Evolutionary conservation across 2,888 invertebrate species (phyloP).

Genomic region (Callimorpha dominula): DNA sequence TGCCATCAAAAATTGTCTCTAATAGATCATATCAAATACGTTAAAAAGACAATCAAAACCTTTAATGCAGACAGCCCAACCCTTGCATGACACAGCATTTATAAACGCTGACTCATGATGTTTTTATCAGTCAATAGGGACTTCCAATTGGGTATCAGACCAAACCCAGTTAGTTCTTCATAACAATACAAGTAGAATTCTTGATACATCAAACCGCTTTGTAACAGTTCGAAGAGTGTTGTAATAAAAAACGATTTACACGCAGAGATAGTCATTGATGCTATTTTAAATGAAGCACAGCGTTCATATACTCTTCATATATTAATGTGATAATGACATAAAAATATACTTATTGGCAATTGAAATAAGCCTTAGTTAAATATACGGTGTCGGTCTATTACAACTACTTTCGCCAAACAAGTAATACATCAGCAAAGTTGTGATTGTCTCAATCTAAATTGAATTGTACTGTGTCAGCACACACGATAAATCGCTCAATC

Average conservation of each 20-base stretch:
- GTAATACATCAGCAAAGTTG: not conserved
- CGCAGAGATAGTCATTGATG: too few relatives aligned
- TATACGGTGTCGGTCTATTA: not conserved
- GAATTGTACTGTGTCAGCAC: slow-evolving; percentile 22
- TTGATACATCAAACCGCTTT: not conserved
- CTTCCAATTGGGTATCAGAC: slow-evolving; percentile 12
- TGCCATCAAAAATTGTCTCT: not conserved
- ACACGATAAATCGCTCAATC: slow-evolving; percentile 30
- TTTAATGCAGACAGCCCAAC: slow-evolving; percentile 3
- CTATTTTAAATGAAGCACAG: too few relatives aligned
- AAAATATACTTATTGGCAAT: not conserved
- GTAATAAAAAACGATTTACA: not conserved
- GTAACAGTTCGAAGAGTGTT: not conserved
- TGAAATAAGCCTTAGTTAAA: not conserved
- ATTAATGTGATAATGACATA: not conserved
- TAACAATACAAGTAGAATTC: slow-evolving; percentile 2
- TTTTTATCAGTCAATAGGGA: slow-evolving; percentile 14
- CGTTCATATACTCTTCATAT: not conserved
- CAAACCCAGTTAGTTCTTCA: slow-evolving; percentile 2
- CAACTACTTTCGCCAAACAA: not conserved
- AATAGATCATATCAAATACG: slow-evolving; percentile 7
- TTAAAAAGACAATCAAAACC: slow-evolving; percentile 10
- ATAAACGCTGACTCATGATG: slow-evolving; percentile 14
- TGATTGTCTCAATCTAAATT: slow-evolving; percentile 11
- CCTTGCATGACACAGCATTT: slow-evolving; percentile 17